Evolutionary conservation across 2,113 vertebrate species (phyloP).

Genomic region (Addax nasomaculatus): DNA sequence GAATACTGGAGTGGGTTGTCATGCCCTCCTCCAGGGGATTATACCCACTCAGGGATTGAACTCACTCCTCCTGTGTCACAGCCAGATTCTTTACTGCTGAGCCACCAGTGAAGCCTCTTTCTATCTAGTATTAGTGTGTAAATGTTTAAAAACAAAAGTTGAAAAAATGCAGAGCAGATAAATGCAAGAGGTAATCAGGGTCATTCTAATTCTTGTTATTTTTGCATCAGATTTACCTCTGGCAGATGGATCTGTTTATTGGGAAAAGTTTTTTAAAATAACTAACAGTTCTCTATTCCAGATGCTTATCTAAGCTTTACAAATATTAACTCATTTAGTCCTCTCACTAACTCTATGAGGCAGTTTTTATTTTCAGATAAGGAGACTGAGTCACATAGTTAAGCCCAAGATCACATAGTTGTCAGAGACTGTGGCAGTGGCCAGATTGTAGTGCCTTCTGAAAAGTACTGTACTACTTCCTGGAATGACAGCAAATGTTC

Average conservation of each 20-base stretch:
- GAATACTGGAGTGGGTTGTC: background rate
- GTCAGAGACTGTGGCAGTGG: background rate
- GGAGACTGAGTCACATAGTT: background rate
- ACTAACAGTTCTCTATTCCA: background rate
- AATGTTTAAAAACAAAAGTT: background rate
- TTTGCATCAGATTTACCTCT: background rate
- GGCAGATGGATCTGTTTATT: background rate
- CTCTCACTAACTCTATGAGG: background rate
- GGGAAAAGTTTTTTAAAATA: background rate
- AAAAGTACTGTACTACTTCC: background rate
- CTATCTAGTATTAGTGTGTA: background rate
- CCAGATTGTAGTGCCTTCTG: constrained; percentile 1
- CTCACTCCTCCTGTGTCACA: background rate
- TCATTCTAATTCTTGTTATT: background rate
- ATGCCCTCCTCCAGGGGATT: background rate
- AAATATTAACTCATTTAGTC: background rate
- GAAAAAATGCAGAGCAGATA: background rate
- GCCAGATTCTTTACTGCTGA: background rate
- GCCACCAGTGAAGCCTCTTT: background rate
- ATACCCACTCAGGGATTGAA: background rate
- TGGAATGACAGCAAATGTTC: background rate
- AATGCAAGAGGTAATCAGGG: background rate
- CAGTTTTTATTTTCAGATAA: background rate
- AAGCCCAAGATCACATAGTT: background rate
- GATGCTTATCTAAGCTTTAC: background rate